Base-by-base conservation (phyloP, 2,113 vertebrate species). In the Neodontobutis hainanensis region DNA sequence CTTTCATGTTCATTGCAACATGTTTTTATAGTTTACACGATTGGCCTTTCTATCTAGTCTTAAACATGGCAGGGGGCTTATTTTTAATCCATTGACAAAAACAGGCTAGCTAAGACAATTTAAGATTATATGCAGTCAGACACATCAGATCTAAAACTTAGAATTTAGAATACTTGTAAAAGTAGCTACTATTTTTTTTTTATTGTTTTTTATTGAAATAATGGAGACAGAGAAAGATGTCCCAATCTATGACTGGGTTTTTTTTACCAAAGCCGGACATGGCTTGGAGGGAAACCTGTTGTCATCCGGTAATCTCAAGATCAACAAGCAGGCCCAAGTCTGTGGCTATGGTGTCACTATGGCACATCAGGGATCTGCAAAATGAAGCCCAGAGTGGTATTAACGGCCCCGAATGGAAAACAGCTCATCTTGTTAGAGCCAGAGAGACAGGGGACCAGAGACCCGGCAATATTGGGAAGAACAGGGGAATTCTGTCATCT, bases 281-380 rank as follows among this genome's bases (percentile, higher is more conserved):
- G 80, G 70, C 10, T 87, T 77, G 76, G 50, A 35, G 44, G 53
- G 77, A 73, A 65, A 86, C 86, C 87, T 89, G 85, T 91, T 90
- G 84, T 88, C 48, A 50, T 46, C 64, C 76, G 52, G 57, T 88
- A 89, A 90, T 89, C 90, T 89, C 71, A 81, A 88, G 64, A 90
- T 88, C 90, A 91, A 91, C 87, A 91, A 72, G 77, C 86, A 81
- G 82, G 78, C 85, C 79, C 82, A 80, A 77, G 80, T 80, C 72
- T 73, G 57, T 40, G 76, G 66, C 82, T 73, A 27, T 66, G 71
- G 81, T 83, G 83, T 81, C 81, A 81, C 76, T 70, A 78, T 73
- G 81, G 84, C 81, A 76, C 88, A 84, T 84, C 68, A 50, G 77
- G 84, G 87, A 90, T 87, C 80, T 86, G 83, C 80, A 68, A 80